Conservation (phyloP, 2,113 vertebrate genomes). For the Brienomyrus longianalis region DNA sequence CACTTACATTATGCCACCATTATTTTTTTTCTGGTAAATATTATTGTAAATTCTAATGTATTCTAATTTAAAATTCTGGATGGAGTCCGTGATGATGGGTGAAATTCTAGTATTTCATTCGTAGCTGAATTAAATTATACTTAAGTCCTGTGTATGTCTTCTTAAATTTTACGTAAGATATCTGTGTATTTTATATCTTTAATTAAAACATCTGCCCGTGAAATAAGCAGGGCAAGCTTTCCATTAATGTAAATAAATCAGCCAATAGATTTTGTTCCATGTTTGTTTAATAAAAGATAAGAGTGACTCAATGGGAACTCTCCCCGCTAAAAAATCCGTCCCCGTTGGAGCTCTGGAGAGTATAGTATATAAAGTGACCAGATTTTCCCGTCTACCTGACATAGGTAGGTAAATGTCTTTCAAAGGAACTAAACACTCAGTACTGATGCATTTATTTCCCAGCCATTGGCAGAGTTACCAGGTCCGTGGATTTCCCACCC, state of each 20-base stretch:
- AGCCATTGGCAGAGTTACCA: no score
- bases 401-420: background rate
- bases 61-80: background rate
- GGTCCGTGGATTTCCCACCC: no score
- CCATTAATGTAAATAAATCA: background rate
- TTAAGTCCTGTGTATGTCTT: background rate
- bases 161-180: background rate
- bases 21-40: no score
- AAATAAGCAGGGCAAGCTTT: background rate
- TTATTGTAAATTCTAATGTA: background rate
- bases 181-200: background rate
- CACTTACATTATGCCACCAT: no score
- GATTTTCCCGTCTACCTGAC: background rate
- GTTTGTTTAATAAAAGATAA: constrained; percentile 2
- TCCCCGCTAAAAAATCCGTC: background rate
- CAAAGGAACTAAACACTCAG: background rate
- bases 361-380: background rate
- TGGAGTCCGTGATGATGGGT: background rate
- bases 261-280: background rate
- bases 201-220: background rate
- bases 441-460: background rate
- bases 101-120: background rate
- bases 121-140: background rate
- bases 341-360: background rate
- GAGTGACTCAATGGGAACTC: background rate